A percentile compares a stretch with the other conserved stretches of the same genome.
These are phyloP conservation scores for Grus americana DNA, from an alignment of 2,113 vertebrate genomes.

Conservation along the genomic window DNA sequence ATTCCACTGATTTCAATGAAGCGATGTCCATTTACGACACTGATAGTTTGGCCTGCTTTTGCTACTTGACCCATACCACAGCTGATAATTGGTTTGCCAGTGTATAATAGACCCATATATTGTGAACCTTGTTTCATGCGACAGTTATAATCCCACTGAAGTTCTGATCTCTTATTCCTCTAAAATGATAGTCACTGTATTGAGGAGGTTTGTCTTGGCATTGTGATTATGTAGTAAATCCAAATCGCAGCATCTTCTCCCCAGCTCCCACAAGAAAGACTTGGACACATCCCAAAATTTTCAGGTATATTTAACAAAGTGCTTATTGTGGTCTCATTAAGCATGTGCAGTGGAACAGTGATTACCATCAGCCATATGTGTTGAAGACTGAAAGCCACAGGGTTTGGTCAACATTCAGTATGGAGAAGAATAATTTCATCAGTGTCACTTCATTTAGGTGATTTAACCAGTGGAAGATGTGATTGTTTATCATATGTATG, in stretches of 20 bases:
- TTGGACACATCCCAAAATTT: not conserved
- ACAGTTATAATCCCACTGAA: not conserved
- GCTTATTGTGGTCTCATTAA: not conserved
- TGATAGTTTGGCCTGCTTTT: not conserved
- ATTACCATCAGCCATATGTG: not conserved
- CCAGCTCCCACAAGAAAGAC: not conserved
- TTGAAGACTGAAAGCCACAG: not conserved
- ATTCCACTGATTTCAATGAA: not conserved
- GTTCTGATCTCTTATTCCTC: not conserved
- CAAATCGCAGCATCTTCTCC: not conserved
- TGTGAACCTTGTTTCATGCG: not conserved
- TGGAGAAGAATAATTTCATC: not conserved
- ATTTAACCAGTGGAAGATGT: not conserved
- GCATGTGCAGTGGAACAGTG: not conserved
- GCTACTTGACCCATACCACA: not conserved
- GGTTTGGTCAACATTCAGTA: not conserved
- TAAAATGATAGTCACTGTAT: not conserved
- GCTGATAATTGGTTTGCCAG: slow-evolving; percentile 20
- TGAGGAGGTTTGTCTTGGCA: not conserved
- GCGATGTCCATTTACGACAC: not conserved
- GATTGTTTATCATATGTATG: not conserved
- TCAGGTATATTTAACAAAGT: not conserved
- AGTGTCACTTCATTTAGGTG: not conserved
- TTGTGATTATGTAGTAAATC: not conserved
- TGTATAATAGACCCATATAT: not conserved